phyloP scores from a whole-genome alignment of 2,888 invertebrate genomes.

The Synanthedon vespiformis region DNA sequence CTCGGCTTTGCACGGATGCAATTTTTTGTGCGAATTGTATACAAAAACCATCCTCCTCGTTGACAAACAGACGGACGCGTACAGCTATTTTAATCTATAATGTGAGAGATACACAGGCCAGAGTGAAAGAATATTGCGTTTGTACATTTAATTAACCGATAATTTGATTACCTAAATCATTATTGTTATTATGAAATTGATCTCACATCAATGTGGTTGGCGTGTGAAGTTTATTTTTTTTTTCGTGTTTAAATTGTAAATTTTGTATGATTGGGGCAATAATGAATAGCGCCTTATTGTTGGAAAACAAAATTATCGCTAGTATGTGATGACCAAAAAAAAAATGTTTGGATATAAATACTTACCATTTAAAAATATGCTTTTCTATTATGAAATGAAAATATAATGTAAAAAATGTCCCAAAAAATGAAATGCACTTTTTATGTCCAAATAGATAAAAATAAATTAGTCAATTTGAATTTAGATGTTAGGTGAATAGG shows the following conservation, averaged over 20 bases:
- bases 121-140: too few species aligned
- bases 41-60: too few species aligned
- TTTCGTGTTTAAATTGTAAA: conserved; percentile 21
- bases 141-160: too few species aligned
- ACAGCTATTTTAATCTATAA: too few species aligned
- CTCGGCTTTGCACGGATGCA: too few species aligned
- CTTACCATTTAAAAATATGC: conserved; percentile 31
- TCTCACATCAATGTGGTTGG: conserved; percentile 48
- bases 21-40: too few species aligned
- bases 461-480: conserved; percentile 56
- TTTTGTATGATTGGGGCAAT: conserved; percentile 34
- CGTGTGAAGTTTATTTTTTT: conserved; percentile 12
- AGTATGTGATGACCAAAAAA: conserved; percentile 51
- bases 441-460: conserved; percentile 47
- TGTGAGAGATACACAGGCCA: too few species aligned
- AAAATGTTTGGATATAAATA: conserved; percentile 25
- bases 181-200: conserved; percentile 20
- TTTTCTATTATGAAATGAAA: conserved; percentile 42
- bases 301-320: conserved; percentile 25
- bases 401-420: conserved; percentile 19
- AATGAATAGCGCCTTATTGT: conserved; percentile 40
- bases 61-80: too few species aligned
- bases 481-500: conserved; percentile 31
- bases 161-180: background rate
- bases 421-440: conserved; percentile 32